phyloP scores from a whole-genome alignment of 2,113 vertebrate species.

The Ginglymostoma cirratum region DNA sequence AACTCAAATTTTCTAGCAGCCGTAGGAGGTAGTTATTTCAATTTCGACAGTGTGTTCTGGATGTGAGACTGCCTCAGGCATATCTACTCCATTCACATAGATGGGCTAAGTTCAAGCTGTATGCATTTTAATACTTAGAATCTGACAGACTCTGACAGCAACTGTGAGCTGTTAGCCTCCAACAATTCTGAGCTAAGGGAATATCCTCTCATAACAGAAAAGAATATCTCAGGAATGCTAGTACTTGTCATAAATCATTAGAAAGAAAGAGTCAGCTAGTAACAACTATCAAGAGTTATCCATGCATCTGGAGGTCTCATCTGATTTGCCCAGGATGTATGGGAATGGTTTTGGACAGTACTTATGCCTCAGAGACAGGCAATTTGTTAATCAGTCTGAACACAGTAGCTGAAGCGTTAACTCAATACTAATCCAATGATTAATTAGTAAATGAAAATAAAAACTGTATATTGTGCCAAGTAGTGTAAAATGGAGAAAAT shows the following conservation, averaged over 20 bases:
- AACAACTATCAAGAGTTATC: background rate
- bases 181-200: background rate
- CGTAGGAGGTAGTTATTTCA: background rate
- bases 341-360: background rate
- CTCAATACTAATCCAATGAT: background rate
- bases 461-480: background rate
- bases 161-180: background rate
- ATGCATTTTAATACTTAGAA: background rate
- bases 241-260: background rate
- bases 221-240: background rate
- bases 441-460: background rate
- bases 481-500: constrained; percentile 14
- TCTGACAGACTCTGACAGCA: background rate
- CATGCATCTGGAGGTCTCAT: background rate
- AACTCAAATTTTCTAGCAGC: background rate
- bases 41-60: background rate
- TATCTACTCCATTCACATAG: background rate
- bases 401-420: background rate
- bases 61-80: background rate
- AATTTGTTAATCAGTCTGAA: background rate
- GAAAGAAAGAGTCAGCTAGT: background rate
- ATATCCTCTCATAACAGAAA: background rate
- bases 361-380: background rate
- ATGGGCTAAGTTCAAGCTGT: background rate
- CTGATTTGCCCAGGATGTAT: background rate